Conservation (phyloP, 2,888 invertebrate species). For the Lithophane leautieri region DNA sequence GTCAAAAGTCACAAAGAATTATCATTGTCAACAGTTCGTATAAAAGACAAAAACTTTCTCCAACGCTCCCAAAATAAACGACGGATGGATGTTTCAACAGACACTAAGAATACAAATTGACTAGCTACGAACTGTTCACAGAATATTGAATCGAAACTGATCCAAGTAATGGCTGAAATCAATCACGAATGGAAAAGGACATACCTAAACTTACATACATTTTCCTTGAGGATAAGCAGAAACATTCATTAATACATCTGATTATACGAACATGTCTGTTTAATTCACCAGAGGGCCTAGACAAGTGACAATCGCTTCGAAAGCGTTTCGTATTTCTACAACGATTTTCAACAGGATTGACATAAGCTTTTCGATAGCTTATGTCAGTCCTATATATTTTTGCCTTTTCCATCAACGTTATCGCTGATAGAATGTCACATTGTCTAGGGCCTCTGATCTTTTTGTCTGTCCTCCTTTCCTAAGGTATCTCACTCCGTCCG, state of each 20-base stretch:
- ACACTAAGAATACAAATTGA: conserved; percentile 20
- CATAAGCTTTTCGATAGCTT: too few species aligned
- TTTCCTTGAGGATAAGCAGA: too few species aligned
- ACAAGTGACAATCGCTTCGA: too few species aligned
- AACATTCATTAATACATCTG: neutral
- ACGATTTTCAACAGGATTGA: too few species aligned
- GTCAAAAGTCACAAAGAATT: conserved; percentile 3
- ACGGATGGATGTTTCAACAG: neutral
- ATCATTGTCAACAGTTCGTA: neutral
- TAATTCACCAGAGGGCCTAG: too few species aligned
- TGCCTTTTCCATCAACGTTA: too few species aligned
- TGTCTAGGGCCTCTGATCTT: too few species aligned
- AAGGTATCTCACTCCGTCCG: too few species aligned
- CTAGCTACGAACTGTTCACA: neutral
- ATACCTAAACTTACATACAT: neutral
- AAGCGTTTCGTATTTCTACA: too few species aligned
- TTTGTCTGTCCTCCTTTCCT: neutral
- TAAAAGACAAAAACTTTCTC: conserved; percentile 15
- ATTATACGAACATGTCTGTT: neutral
- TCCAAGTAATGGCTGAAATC: conserved; percentile 4
- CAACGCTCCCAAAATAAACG: conserved; percentile 12
- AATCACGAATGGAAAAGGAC: conserved; percentile 10
- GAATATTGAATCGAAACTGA: conserved; percentile 12
- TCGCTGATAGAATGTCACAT: too few species aligned
- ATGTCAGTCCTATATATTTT: too few species aligned